Conservation (phyloP, 2,113 vertebrate species). For the Microcebus lehilahytsara region DNA sequence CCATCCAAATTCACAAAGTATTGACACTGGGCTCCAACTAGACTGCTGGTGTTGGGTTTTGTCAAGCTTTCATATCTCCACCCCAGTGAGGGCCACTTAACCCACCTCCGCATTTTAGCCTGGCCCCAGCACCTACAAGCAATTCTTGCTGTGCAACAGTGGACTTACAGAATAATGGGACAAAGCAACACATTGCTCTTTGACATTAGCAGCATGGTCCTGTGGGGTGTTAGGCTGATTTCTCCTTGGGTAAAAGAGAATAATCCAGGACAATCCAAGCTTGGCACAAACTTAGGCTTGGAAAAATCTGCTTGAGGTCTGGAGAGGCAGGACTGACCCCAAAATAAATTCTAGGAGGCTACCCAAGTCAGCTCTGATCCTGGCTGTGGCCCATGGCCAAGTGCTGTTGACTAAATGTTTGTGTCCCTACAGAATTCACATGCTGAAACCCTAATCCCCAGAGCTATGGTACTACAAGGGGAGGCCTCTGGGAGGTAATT, state of each 20-base stretch:
- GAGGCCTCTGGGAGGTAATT: background rate
- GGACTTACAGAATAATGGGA: background rate
- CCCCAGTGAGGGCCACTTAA: background rate
- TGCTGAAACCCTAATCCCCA: background rate
- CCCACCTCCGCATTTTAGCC: background rate
- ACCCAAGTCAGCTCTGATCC: background rate
- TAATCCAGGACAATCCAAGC: background rate
- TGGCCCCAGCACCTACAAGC: background rate
- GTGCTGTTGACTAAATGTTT: background rate
- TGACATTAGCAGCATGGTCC: background rate
- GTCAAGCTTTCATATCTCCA: background rate
- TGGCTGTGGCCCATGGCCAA: background rate
- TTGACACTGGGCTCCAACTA: background rate
- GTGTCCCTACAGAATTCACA: background rate
- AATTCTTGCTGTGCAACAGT: background rate
- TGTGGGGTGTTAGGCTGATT: background rate
- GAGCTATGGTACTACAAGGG: no score
- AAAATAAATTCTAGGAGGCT: background rate
- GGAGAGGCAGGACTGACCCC: background rate
- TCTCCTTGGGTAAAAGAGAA: background rate
- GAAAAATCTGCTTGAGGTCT: background rate
- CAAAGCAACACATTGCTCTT: background rate
- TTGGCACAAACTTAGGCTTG: background rate
- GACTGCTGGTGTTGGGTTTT: background rate
- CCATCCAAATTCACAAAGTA: conserved; percentile 26